Evolutionary conservation across 1,140 invertebrate genomes (phyloP).

Genomic region (Pararge aegeria): DNA sequence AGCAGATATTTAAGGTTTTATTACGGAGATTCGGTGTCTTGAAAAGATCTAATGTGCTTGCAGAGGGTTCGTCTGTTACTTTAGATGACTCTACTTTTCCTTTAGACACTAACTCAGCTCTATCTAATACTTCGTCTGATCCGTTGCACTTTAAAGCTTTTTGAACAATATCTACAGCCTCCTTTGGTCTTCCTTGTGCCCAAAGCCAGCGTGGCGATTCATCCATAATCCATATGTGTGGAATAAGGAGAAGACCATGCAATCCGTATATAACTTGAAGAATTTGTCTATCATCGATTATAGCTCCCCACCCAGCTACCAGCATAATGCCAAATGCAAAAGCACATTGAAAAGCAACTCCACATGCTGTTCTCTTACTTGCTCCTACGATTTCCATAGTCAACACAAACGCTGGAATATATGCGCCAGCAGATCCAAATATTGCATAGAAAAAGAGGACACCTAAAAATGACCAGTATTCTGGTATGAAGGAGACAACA

Average conservation of each 20-base stretch:
- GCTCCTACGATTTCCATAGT: constrained; percentile 94
- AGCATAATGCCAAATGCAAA: constrained; percentile 92
- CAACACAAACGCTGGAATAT: constrained; percentile 91
- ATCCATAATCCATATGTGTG: constrained; percentile 92
- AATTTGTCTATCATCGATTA: constrained; percentile 87
- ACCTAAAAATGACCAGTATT: constrained; percentile 86
- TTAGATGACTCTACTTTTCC: constrained; percentile 75
- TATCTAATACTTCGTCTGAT: constrained; percentile 81
- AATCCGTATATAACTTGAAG: constrained; percentile 91
- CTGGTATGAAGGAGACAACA: constrained; percentile 85
- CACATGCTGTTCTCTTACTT: constrained; percentile 89
- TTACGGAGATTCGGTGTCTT: constrained; percentile 89
- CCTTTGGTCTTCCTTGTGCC: constrained; percentile 86
- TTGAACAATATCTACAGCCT: constrained; percentile 86
- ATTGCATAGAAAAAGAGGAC: constrained; percentile 88
- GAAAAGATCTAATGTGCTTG: constrained; percentile 85
- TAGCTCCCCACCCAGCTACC: constrained; percentile 89
- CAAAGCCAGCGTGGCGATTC: constrained; percentile 93
- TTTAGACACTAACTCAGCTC: constrained; percentile 82
- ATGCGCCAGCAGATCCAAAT: constrained; percentile 90
- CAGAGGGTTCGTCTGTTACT: constrained; percentile 63
- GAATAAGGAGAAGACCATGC: constrained; percentile 86
- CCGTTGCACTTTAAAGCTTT: constrained; percentile 87
- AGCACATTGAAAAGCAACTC: constrained; percentile 88
- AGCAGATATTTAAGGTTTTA: constrained; percentile 89